These are phyloP conservation scores for Propithecus coquereli DNA, from an alignment of 2,113 vertebrate genomes.

Conservation along the genomic window DNA sequence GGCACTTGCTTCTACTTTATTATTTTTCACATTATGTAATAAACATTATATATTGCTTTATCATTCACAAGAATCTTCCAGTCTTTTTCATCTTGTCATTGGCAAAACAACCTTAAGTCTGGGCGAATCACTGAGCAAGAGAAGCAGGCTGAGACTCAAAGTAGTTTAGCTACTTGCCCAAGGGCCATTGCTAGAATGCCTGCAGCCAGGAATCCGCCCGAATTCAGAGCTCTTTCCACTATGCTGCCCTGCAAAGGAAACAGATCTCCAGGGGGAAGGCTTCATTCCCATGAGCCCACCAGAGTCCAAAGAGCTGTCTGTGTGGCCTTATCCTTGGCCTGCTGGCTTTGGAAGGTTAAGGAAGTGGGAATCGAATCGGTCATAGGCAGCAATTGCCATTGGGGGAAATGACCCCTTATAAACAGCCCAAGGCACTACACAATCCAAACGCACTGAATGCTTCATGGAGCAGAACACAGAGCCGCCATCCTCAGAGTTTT, in stretches of 20 bases:
- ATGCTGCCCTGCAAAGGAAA: background rate
- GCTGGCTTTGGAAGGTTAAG: background rate
- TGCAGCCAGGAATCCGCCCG: background rate
- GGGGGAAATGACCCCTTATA: background rate
- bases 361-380: background rate
- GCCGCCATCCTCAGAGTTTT: constrained; percentile 25
- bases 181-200: background rate
- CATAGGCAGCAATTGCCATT: background rate
- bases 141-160: background rate
- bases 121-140: background rate
- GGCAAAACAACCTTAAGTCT: background rate
- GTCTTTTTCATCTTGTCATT: background rate
- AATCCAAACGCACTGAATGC: background rate
- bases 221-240: background rate
- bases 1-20: background rate
- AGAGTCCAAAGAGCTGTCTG: background rate
- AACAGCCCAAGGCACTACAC: background rate
- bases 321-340: background rate
- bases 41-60: background rate
- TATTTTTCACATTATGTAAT: background rate
- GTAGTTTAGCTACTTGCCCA: background rate
- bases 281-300: background rate
- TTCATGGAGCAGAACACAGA: constrained; percentile 11
- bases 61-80: background rate
- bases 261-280: background rate